Conservation (phyloP, 64 coral and sea anemone genomes). For the Actinia equina region DNA sequence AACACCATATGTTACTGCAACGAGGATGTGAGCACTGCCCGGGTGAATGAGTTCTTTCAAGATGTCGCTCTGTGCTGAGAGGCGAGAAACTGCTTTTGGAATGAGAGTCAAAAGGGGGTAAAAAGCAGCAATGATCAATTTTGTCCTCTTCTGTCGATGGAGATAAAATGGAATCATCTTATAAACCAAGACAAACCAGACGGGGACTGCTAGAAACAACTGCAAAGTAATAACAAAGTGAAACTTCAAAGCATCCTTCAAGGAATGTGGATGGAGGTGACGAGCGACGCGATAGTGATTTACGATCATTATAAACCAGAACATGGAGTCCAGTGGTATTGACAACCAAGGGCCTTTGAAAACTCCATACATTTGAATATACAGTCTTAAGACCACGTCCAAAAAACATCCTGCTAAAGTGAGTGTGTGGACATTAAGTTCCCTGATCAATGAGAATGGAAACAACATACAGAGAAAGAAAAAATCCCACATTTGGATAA, state of each 20-base stretch:
- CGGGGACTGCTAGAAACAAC: neutral
- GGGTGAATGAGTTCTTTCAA: conserved; percentile 44
- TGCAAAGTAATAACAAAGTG: conserved; percentile 27
- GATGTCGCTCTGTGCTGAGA: conserved; percentile 38
- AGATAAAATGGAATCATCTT: neutral
- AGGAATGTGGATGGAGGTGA: neutral
- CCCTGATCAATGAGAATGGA: conserved; percentile 26
- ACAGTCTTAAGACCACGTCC: conserved; percentile 31
- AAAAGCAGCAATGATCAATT: conserved; percentile 4
- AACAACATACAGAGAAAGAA: conserved; percentile 30
- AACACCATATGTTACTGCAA: conserved; percentile 35
- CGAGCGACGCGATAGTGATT: conserved; percentile 17
- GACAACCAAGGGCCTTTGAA: conserved; percentile 27
- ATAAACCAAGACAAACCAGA: neutral
- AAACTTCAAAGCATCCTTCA: neutral
- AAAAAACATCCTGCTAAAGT: conserved; percentile 11
- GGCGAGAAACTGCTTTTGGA: conserved; percentile 41
- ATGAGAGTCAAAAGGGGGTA: conserved; percentile 31
- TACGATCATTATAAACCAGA: neutral
- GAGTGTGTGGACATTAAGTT: conserved; percentile 26
- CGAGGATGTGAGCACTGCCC: conserved; percentile 39
- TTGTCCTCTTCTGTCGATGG: neutral
- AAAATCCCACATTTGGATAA: conserved; percentile 48
- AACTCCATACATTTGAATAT: conserved; percentile 33
- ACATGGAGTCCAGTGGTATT: conserved; percentile 25